A percentile compares a stretch with the other conserved stretches of the same genome.
These are phyloP conservation scores for Drosophila austrosaltans DNA, from an alignment of 2,888 invertebrate species.

Conservation along the genomic window DNA sequence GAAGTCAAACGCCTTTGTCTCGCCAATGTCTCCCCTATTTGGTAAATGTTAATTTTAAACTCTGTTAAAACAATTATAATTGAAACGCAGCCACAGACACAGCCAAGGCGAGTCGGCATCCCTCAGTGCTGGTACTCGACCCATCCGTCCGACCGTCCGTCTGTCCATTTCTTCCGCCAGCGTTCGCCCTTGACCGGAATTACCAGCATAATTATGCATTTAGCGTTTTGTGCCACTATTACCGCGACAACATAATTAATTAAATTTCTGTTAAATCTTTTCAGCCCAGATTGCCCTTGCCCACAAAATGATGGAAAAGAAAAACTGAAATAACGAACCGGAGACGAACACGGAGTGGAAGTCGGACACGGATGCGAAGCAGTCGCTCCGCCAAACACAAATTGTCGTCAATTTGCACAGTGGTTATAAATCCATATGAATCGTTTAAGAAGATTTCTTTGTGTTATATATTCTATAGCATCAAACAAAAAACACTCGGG, in stretches of 20 bases:
- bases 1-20: conserved; percentile 55
- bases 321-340: background rate
- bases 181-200: conserved; percentile 52
- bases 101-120: conserved; percentile 24
- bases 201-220: conserved; percentile 76
- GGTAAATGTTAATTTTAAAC: conserved; percentile 57
- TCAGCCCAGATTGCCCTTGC: conserved; percentile 26
- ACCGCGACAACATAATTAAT: conserved; percentile 74
- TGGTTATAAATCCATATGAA: background rate
- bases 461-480: too few relatives aligned
- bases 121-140: conserved; percentile 14
- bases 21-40: conserved; percentile 53
- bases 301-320: conserved; percentile 1
- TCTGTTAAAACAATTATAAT: conserved; percentile 69
- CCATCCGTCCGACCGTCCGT: background rate
- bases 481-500: too few relatives aligned
- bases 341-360: background rate
- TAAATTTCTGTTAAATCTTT: conserved; percentile 62
- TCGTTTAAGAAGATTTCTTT: too few relatives aligned
- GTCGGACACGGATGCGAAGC: background rate
- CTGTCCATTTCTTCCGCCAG: too few relatives aligned
- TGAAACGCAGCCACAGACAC: conserved; percentile 43
- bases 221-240: conserved; percentile 68
- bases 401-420: conserved; percentile 2
- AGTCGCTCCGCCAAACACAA: background rate